Base-by-base conservation (phyloP, 2,113 vertebrate species). In the Pterocles orientalis region DNA sequence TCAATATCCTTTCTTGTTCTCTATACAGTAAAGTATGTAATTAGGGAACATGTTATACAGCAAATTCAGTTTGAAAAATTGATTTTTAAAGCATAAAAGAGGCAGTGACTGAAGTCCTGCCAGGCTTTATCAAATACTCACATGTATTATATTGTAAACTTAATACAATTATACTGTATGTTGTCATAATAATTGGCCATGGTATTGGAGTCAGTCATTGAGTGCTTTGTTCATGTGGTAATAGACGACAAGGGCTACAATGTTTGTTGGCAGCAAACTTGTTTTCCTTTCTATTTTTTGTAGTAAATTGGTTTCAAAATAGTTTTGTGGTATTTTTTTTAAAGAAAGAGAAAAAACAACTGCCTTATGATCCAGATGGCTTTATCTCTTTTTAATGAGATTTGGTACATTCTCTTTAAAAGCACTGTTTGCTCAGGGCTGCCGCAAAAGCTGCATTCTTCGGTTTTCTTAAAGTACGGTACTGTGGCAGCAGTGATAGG, bases 41-140 rank as follows among this genome's bases (percentile, higher is more conserved):
- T 86, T 86, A 86, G 58, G 85, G 50, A 94, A 65, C 26, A 45
- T 33, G 51, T 88, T 86, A 84, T 64, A 70, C 51, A 66, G 84
- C 86, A 85, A 39, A 31, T 18, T 84, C 24, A 9, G 47, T 28
- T 39, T 92, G 83, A 96, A 93, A 92, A 96, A 95, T 92, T 91
- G 68, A 68, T 95, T 95, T 93, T 92, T 80, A 92, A 95, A 45
- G 64, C 29, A 83, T 92, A 62, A 33, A 95, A 81, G 39, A 62
- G 87, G 92, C 94, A 94, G 91, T 96, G 96, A 98, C 96, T 91
- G 88, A 97, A 96, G 88, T 91, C 69, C 96, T 88, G 97, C 89
- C 96, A 97, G 90, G 45, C 29, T 96, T 4, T 43, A 88, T 70
- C 0, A 16, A 94, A 92, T 31, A 36, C 83, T 83, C 68, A 43